Base-by-base conservation (phyloP, 64 coral and sea anemone species). In the Pocillopora verrucosa region DNA sequence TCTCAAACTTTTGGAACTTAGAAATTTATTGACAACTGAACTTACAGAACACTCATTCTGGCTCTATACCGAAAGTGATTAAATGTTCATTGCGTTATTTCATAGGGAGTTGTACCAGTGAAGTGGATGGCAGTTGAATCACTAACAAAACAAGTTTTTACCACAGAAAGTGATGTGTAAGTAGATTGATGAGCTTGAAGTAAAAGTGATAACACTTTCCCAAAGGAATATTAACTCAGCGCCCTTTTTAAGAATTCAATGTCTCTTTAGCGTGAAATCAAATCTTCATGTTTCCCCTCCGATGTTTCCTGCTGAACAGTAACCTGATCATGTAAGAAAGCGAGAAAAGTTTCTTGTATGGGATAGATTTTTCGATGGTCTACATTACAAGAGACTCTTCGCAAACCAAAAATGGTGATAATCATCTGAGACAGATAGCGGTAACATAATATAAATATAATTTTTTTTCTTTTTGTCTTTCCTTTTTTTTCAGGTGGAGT, bases 121-220 rank as follows among this genome's bases (percentile, higher is more conserved):
- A 87, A 87, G 36, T 87, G 84, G 84, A 87, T 74, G 37, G 84
- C 84, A 58, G 24, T 87, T 58, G 84, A 87, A 37, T 72, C 84
- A 25, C 19, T 87, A 30, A 15, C 65, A 60, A 57, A 19, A 16
- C 20, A 74, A 24, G 14, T 87, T 72, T 75, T 30, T 34, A 87
- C 84, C 45, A 75, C 84, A 74, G 67, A 87, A 59, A 87, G 84
- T 60, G 84, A 87, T 35, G 84, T 87, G 84, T 87, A 87, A 87
- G 84, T 87, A 13, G 19, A 2, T 45, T 70, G 25, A 10, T 10
- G 10, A 67, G 3, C n/a, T 70, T 24, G 11, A 20, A 30, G 5
- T 24, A 15, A 63, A 13, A 13, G 16, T 63, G 12, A 17, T 13
- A 60, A 2, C 61, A 13, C 11, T 2, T 63, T 2, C 61, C 2